These are phyloP conservation scores for Phoenoteleia sp. DNA, from an alignment of 2,888 invertebrate species.

Conservation along the genomic window DNA sequence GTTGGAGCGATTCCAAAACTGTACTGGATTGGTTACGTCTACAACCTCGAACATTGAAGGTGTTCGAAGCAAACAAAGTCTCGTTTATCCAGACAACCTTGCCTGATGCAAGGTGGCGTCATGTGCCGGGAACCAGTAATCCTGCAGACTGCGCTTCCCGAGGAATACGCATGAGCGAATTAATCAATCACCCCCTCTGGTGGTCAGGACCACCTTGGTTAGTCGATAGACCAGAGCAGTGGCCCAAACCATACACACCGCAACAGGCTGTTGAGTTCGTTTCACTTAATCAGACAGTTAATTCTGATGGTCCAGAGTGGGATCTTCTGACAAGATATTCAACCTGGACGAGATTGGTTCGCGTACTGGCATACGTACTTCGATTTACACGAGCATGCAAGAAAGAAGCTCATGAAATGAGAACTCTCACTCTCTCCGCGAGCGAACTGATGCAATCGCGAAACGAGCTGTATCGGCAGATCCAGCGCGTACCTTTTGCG, in stretches of 20 bases:
- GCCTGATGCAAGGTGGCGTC: neutral
- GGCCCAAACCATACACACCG: conserved; percentile 4
- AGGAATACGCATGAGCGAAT: neutral
- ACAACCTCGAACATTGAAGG: neutral
- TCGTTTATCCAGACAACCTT: neutral
- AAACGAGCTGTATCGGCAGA: too few species aligned
- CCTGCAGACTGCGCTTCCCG: conserved; percentile 1
- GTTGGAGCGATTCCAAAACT: conserved; percentile 9
- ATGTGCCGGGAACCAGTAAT: neutral
- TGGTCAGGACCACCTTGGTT: conserved; percentile 4
- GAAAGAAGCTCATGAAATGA: too few species aligned
- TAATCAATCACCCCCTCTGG: neutral
- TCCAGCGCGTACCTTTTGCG: too few species aligned
- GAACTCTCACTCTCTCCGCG: too few species aligned
- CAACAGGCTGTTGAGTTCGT: too few species aligned
- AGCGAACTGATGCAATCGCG: too few species aligned
- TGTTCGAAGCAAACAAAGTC: conserved; percentile 6
- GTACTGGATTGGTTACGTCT: neutral
- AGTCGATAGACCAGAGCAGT: neutral
- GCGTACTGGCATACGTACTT: neutral
- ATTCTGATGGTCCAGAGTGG: neutral
- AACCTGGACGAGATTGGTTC: neutral
- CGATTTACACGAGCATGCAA: neutral
- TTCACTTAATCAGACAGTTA: too few species aligned
- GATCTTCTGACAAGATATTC: neutral